Percentiles rank a stretch among this genome's conserved stretches.
phyloP scores from a whole-genome alignment of 2,113 vertebrate genomes.

The Notarius lentiginosus region DNA sequence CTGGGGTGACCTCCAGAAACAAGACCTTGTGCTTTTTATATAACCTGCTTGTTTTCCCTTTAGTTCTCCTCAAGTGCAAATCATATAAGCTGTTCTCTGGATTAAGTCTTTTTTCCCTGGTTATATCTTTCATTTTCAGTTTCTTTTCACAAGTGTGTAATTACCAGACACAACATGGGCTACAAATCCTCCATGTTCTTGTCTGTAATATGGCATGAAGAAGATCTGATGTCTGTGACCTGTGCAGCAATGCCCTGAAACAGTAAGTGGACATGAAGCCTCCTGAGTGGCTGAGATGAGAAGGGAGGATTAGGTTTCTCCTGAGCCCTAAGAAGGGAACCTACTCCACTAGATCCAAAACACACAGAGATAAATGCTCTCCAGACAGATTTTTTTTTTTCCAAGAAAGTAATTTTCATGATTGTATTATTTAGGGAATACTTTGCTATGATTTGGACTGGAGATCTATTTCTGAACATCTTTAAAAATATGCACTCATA shows the following conservation, averaged over 20 bases:
- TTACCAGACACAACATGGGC: neutral
- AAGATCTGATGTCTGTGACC: neutral
- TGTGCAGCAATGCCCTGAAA: neutral
- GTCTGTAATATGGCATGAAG: neutral
- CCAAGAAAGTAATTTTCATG: neutral
- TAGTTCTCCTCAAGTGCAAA: neutral
- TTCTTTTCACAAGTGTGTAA: neutral
- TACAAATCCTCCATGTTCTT: neutral
- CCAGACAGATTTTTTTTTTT: neutral
- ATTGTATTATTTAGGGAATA: neutral
- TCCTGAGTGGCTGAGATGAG: conserved; percentile 10
- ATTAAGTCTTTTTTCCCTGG: neutral
- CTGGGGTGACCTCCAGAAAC: conserved; percentile 69
- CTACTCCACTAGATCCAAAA: neutral
- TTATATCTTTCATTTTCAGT: neutral
- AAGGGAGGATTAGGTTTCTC: conserved; percentile 7
- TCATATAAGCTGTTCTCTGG: neutral
- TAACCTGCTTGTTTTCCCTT: conserved; percentile 1
- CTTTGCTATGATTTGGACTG: neutral
- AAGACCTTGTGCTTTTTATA: conserved; percentile 58
- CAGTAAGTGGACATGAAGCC: neutral
- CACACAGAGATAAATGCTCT: neutral
- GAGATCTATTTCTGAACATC: neutral
- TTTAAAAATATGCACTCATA: neutral
- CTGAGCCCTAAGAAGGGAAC: neutral